Base-by-base conservation (phyloP, 2,888 invertebrate species). In the Steromphala cineraria region DNA sequence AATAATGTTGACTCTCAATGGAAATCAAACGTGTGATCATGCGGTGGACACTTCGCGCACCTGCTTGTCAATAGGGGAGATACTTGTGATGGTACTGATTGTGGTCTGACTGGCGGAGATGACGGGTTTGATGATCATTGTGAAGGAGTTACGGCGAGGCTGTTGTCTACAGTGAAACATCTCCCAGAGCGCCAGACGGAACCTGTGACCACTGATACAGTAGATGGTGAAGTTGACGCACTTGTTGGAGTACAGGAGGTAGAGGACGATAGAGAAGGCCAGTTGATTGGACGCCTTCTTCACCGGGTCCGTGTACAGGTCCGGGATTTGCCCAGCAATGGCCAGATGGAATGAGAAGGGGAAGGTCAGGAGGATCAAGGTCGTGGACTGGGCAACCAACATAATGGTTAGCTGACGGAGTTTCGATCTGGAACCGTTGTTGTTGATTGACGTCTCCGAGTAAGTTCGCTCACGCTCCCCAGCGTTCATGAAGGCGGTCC, bases 201-300 rank as follows among this genome's bases (percentile, higher is more conserved):
- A 90, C 53, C 85, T 79, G 24, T 84, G 83, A 53, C 90, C 90
- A 8, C 88, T 88, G 13, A 85, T 80, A 56, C 86, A 85, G 77
- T 89, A 89, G 80, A 89, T 85, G 78, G 87, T 85, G 79, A 89
- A 90, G 71, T 88, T 90, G 21, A 88, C 88, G 80, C 89, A 90
- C 78, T 89, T 90, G 81, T 89, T 89, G 21, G 89, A 85, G 75
- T 89, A 90, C 0, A 89, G 74, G 83, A 88, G 86, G 71, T 90
- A 90, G 82, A 90, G 88, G 2, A 89, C 88, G 10, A 88, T 79
- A 21, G 87, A 87, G 80, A 90, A 90, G 0, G 85, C 75, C 17
- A 90, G 81, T 36, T 84, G 83, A 71, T 88, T 85, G 24, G 52
- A 76, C 2, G 86, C 83, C 15, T 78, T 83, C n/a, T 83, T 87